phyloP scores from a whole-genome alignment of 2,113 vertebrate genomes.

The Malaclemys terrapin region DNA sequence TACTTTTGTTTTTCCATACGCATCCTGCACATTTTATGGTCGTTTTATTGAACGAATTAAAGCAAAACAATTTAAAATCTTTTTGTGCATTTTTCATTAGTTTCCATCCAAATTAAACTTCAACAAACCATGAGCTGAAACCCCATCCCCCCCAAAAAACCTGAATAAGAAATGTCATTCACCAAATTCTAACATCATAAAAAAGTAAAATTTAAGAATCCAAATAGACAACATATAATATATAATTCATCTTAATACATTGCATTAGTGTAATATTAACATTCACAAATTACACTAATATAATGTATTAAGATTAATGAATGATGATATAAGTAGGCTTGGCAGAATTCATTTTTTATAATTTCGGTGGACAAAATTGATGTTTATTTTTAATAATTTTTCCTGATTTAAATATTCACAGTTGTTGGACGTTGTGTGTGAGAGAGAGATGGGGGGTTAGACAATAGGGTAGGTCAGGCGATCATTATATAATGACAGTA shows the following conservation, averaged over 20 bases:
- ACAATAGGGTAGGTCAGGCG: not conserved
- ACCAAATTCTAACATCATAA: not conserved
- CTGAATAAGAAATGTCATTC: not conserved
- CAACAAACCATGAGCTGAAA: not conserved
- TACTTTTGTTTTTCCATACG: not conserved
- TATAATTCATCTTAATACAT: not conserved
- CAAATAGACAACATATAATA: not conserved
- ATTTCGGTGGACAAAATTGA: not conserved
- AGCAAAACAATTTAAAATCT: not conserved
- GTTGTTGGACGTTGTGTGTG: not conserved
- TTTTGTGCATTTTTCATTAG: not conserved
- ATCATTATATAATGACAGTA: not conserved
- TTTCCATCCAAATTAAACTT: not conserved
- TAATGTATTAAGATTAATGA: not conserved
- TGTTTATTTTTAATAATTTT: not conserved
- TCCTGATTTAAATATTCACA: not conserved
- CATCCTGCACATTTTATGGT: not conserved
- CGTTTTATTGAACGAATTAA: not conserved
- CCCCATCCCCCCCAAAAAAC: not conserved
- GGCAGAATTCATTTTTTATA: not conserved
- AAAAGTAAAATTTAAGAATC: not conserved
- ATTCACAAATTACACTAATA: too few relatives aligned
- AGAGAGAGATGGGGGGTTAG: rapidly evolving
- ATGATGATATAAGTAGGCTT: not conserved
- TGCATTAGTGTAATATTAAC: not conserved